These are phyloP conservation scores for Calameuta filiformis DNA, from an alignment of 2,888 invertebrate species.

Conservation along the genomic window DNA sequence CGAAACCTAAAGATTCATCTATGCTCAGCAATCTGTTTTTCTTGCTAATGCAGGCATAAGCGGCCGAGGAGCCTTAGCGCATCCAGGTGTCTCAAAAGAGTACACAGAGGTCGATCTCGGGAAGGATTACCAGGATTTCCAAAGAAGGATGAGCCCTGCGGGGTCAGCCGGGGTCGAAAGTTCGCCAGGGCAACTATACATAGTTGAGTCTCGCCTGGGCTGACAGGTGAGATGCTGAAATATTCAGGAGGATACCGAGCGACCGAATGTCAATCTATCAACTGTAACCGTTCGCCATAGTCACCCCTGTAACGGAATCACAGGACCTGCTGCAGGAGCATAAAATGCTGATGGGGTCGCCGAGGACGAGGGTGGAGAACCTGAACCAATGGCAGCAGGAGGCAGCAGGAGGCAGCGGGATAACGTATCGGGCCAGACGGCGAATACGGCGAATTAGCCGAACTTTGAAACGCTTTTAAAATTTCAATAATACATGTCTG, in stretches of 20 bases:
- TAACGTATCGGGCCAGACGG: slow-evolving; percentile 35
- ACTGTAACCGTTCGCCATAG: slow-evolving; percentile 29
- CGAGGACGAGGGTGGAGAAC: neutral
- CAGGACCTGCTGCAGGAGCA: too few species aligned
- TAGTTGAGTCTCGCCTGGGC: slow-evolving; percentile 37
- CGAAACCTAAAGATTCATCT: too few species aligned
- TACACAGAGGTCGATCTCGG: too few species aligned
- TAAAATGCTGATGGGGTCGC: too few species aligned
- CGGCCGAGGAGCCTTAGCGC: too few species aligned
- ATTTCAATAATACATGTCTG: slow-evolving; percentile 62
- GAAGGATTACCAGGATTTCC: too few species aligned
- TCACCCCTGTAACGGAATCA: too few species aligned
- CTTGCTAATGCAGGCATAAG: too few species aligned
- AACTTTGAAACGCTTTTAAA: slow-evolving; percentile 65
- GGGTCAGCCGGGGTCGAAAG: slow-evolving; percentile 65
- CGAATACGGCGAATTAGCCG: slow-evolving; percentile 48
- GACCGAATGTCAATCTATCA: slow-evolving; percentile 66
- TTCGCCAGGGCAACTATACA: slow-evolving; percentile 61
- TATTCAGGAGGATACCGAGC: slow-evolving; percentile 62
- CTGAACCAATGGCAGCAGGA: slow-evolving; percentile 2
- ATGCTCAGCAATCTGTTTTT: too few species aligned
- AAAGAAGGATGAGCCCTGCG: slow-evolving; percentile 9
- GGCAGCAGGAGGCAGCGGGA: slow-evolving; percentile 11
- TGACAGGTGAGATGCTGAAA: slow-evolving; percentile 65
- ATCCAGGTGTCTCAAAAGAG: too few species aligned